A percentile compares a stretch with the other conserved stretches of the same genome.
phyloP scores from a whole-genome alignment of 2,113 vertebrate species.

The Oreocharis arfaki region DNA sequence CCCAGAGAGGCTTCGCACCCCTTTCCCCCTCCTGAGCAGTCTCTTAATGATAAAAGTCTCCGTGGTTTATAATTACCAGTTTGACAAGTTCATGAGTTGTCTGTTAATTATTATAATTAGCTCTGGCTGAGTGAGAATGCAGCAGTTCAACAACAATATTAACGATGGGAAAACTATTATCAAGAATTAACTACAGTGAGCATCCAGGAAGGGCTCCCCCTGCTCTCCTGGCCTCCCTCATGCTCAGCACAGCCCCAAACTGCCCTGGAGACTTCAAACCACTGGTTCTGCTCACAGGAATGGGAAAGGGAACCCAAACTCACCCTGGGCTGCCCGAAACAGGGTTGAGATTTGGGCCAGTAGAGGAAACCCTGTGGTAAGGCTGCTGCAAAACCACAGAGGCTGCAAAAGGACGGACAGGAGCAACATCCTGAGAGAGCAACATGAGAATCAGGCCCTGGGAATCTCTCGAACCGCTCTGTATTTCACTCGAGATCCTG shows the following conservation, averaged over 20 bases:
- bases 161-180: constrained; percentile 63
- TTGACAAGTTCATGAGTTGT: constrained; percentile 82
- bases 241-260: not conserved
- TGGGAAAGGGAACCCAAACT: not conserved
- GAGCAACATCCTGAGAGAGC: accelerated
- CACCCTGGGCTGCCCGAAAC: not conserved
- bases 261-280: not conserved
- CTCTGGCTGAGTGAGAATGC: constrained; percentile 67
- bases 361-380: accelerated
- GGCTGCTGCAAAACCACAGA: not conserved
- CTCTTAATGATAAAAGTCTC: constrained; percentile 74
- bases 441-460: accelerated
- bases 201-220: constrained; percentile 13
- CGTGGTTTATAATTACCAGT: constrained; percentile 78
- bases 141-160: constrained; percentile 75
- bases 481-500: accelerated
- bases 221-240: not conserved
- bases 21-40: constrained; percentile 5
- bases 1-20: not conserved
- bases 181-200: constrained; percentile 28
- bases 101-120: constrained; percentile 84
- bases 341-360: not conserved
- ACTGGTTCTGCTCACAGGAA: not conserved
- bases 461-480: accelerated
- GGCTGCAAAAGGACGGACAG: not conserved